Percentiles rank a stretch among this genome's conserved stretches.
phyloP scores from a whole-genome alignment of 92 coral and sea anemone genomes.

The Phymanthus crucifer region DNA sequence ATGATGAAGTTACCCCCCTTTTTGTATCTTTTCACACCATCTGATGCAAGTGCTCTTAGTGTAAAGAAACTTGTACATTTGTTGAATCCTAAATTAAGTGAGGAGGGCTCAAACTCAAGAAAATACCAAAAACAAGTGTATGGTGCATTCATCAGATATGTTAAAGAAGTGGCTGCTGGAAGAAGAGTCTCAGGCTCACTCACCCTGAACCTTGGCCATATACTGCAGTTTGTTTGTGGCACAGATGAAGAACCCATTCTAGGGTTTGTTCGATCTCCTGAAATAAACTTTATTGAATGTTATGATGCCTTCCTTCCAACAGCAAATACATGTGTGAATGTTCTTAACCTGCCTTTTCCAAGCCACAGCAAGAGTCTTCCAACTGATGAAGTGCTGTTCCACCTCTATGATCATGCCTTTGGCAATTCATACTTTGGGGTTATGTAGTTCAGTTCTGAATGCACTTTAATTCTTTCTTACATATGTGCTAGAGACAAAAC shows the following conservation, averaged over 20 bases:
- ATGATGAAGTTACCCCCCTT: conserved; percentile 55
- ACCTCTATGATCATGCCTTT: conserved; percentile 33
- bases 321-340: conserved; percentile 5
- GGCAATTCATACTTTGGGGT: conserved; percentile 26
- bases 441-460: not conserved
- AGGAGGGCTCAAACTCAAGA: conserved; percentile 25
- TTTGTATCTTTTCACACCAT: conserved; percentile 49
- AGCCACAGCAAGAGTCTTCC: conserved; percentile 15
- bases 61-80: conserved; percentile 50
- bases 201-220: conserved; percentile 42
- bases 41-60: conserved; percentile 36
- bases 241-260: conserved; percentile 27
- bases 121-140: conserved; percentile 57
- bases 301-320: conserved; percentile 6
- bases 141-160: conserved; percentile 56
- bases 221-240: conserved; percentile 44
- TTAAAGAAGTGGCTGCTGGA: conserved; percentile 61
- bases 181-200: conserved; percentile 42
- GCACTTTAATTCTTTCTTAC: not conserved
- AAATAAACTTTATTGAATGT: not conserved
- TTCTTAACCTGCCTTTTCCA: not conserved
- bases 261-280: conserved; percentile 18
- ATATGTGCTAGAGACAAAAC: conserved; percentile 5
- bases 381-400: conserved; percentile 29
- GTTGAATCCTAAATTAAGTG: conserved; percentile 59